Conservation (phyloP, 1,140 invertebrate genomes). For the Drosophila orena region DNA sequence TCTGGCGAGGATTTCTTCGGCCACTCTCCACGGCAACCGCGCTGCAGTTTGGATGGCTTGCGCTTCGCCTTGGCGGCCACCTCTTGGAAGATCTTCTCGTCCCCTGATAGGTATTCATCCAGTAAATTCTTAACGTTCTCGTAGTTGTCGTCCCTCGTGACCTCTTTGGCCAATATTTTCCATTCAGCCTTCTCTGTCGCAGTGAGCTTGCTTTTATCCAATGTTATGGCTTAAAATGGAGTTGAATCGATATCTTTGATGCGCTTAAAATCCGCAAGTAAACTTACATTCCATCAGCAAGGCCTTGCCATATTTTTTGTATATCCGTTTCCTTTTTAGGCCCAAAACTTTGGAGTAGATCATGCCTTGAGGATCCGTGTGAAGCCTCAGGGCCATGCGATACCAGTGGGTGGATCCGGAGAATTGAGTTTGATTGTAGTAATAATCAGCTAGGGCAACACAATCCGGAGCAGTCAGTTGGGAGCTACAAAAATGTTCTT, state of each 20-base stretch:
- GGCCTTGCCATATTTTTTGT: constrained; percentile 39
- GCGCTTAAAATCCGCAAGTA: neutral
- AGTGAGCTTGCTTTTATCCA: constrained; percentile 1
- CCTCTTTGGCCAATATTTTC: constrained; percentile 10
- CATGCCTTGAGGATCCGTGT: constrained; percentile 10
- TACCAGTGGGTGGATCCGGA: constrained; percentile 44
- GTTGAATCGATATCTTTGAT: neutral
- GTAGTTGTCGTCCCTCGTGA: constrained; percentile 15
- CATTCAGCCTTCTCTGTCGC: neutral
- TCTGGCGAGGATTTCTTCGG: neutral
- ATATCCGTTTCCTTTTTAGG: constrained; percentile 28
- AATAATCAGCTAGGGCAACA: constrained; percentile 21
- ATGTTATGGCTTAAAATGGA: constrained; percentile 16
- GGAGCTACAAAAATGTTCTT: constrained; percentile 2
- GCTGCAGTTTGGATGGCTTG: constrained; percentile 22
- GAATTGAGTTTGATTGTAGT: constrained; percentile 31
- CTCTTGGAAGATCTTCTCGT: constrained; percentile 44
- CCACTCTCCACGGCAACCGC: constrained; percentile 49
- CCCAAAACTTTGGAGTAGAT: constrained; percentile 33
- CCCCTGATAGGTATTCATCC: constrained; percentile 36
- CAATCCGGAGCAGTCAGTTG: constrained; percentile 37
- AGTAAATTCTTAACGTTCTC: constrained; percentile 22
- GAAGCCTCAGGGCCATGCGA: constrained; percentile 41
- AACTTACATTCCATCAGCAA: constrained; percentile 44
- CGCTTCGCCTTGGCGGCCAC: constrained; percentile 17